Evolutionary conservation across 2,888 invertebrate genomes (phyloP), one percentile per base, ranked within the genome.

Genomic region (Mimas tiliae): DNA sequence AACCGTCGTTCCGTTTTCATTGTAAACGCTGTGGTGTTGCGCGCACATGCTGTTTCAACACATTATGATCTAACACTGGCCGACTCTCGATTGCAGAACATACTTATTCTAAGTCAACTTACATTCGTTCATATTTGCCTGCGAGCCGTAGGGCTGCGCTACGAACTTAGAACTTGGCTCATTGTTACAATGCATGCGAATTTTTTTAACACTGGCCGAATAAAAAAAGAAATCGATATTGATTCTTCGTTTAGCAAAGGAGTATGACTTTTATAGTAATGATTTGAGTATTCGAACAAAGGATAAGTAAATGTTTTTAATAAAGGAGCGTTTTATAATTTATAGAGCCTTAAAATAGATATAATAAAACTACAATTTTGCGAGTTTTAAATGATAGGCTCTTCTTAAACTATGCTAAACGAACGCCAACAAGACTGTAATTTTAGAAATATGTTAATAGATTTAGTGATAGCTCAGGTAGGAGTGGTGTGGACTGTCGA

Each of bases 41-140:
- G 90, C 91, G 91, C 93, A 87, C 92, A 91, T 88, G 93, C 88
- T 84, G 89, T 93, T 93, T 92, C 91, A 89, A 89, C 93, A 93
- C 93, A 92, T 91, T 91, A 93, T 93, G 93, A 93, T 92, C 93
- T 93, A 93, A 93, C 93, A 93, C 93, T 93, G 93, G 88, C 91
- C 82, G 88, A 85, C 85, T 89, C 91, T 89, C 91, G 91, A 92
- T 93, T 91, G 93, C 91, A 90, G 93, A 91, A 93, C 93, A 93
- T 89, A 93, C 93, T 92, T 93, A 93, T 93, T 93, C 93, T 93
- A 93, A 93, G 92, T 93, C 93, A 93, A 93, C 93, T 93, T 90
- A 93, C 93, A 93, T 93, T 93, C 93, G 93, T 93, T 93, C 93
- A 93, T 93, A 93, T 93, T 93, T 93, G 93, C 93, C 93, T 93